Evolutionary conservation across 2,888 invertebrate species (phyloP).

Genomic region (Pandemis heparana): DNA sequence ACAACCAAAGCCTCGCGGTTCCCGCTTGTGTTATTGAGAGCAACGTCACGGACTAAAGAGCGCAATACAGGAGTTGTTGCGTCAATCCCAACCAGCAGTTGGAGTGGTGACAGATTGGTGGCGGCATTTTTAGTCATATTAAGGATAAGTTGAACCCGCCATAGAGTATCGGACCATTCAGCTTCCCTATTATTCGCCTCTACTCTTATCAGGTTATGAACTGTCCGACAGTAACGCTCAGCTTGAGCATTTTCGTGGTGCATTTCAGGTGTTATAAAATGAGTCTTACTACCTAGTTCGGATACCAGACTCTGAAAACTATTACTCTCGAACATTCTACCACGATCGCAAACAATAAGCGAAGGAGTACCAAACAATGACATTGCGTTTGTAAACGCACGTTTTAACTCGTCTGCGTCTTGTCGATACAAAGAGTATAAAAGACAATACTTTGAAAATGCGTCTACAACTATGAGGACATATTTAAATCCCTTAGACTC

Average conservation of each 20-base stretch:
- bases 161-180: conserved; percentile 26
- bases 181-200: conserved; percentile 19
- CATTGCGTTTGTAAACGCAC: not conserved
- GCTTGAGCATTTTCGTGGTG: conserved; percentile 28
- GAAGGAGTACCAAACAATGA: conserved; percentile 31
- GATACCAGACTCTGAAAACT: conserved; percentile 3
- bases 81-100: conserved; percentile 45
- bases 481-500: conserved; percentile 21
- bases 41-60: conserved; percentile 43
- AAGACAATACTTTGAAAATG: conserved; percentile 49
- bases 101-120: conserved; percentile 43
- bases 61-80: conserved; percentile 43
- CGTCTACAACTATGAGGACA: conserved; percentile 45
- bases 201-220: conserved; percentile 43
- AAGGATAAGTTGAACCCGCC: conserved; percentile 44
- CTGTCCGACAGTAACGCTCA: conserved; percentile 22
- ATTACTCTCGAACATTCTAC: conserved; percentile 20
- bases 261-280: conserved; percentile 23
- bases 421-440: conserved; percentile 47
- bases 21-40: conserved; percentile 18
- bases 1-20: conserved; percentile 3
- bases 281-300: conserved; percentile 1
- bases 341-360: conserved; percentile 12
- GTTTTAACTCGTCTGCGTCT: conserved; percentile 47
- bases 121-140: conserved; percentile 46